Conservation (phyloP, 2,113 vertebrate species). For the Pelecanus crispus region DNA sequence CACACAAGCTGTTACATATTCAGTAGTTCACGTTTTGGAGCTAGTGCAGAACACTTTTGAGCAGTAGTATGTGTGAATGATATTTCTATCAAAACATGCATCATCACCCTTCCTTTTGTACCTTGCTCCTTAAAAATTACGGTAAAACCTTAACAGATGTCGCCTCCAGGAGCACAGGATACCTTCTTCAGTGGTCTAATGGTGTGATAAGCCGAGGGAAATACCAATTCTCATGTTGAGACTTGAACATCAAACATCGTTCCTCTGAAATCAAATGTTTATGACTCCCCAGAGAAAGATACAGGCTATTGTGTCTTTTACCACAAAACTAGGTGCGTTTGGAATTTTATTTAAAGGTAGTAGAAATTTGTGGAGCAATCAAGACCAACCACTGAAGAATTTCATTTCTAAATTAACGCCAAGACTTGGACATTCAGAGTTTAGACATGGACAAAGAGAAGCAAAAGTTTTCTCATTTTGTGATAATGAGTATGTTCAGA, state of each 20-base stretch:
- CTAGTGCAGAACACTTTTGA: neutral
- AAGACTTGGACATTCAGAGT: neutral
- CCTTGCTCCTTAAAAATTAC: neutral
- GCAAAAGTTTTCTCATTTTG: neutral
- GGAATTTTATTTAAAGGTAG: neutral
- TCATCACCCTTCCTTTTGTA: neutral
- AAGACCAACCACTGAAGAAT: neutral
- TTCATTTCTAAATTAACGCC: neutral
- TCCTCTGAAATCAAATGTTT: neutral
- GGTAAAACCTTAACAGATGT: neutral
- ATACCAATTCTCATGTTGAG: neutral
- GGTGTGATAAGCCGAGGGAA: neutral
- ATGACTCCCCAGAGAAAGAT: neutral
- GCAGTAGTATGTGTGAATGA: neutral
- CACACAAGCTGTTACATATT: constrained; percentile 1
- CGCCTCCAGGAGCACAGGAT: neutral
- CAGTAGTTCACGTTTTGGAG: constrained; percentile 1
- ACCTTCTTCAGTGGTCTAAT: neutral
- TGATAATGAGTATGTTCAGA: neutral
- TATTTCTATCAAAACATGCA: neutral
- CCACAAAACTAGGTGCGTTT: neutral
- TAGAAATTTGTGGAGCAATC: neutral
- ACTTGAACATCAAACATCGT: neutral
- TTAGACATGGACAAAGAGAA: neutral
- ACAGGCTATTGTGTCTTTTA: neutral